Base-by-base conservation (phyloP, 2,797 vertebrate species). In the Menidia menidia region DNA sequence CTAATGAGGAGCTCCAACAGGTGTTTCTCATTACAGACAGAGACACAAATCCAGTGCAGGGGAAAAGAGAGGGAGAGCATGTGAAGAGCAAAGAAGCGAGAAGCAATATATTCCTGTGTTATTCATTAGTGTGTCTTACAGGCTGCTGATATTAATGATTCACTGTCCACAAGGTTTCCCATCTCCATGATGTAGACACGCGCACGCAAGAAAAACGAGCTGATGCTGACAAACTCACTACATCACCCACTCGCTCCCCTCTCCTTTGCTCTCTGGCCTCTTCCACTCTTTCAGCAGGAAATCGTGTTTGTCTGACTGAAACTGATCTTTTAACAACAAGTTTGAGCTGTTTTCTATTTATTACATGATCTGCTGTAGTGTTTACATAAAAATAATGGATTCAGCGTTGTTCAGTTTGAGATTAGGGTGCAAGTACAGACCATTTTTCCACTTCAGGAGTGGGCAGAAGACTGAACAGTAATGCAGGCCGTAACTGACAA, bases 1-100 rank as follows among this genome's bases (percentile, higher is more conserved):
- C 81, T 90, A 90, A 90, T 65, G 50, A 90, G 87, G 64, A 82
- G 64, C 61, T 79, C 79, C 58, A 90, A 91, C 91, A 92, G 90
- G 91, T 92, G 90, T 87, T 91, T 88, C 88, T 93, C 91, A 91
- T 92, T 92, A 91, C 87, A 81, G 61, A 44, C 6, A 4, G 73
- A 81, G 71, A 75, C 70, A 75, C 18, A 43, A 76, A 82, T 57
- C 43, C 30, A 44, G 73, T n/a, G 65, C 58, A 66, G 47, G 51
- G 58, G 42, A 13, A 11, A 64, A 50, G 47, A 30, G 33, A 54
- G 75, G 58, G 35, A 61, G 42, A 64, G 60, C 42, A 74, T 50
- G 77, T 51, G 60, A 64, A 43, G 68, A 82, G 73, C 16, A 72
- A 63, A 48, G 54, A 76, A 64, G 60, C 62, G 64, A 60, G 76